Evolutionary conservation across 1,140 invertebrate genomes (phyloP), one percentile per base, ranked within the genome.

Genomic region (Kradibia gibbosae): DNA sequence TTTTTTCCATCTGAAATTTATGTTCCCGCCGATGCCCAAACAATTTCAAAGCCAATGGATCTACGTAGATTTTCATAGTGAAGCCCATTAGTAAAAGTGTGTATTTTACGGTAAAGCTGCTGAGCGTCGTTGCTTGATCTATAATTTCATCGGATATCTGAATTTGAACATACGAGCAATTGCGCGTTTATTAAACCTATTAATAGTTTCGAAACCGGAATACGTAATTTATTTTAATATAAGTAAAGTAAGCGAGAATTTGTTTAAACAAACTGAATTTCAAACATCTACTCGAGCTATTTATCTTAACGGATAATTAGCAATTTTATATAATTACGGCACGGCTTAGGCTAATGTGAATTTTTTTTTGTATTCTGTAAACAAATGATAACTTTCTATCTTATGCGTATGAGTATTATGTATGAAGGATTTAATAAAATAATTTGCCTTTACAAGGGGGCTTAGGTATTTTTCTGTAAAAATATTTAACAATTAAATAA

Each of bases 171-270:
- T 17, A 39, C 62, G n/a, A 67, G 34, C n/a, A 39, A 20, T 67
- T n/a, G 20, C 7, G 25, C 55, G 13, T 28, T 65, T 39, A 39
- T 17, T 11, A 22, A 67, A n/a, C 62, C 34, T 39, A 67, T 39
- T 39, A 67, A 67, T 67, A 67, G n/a, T 67, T 36, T 36, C 36
- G 2, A 67, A 67, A 67, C 62, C 62, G 62, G 62, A 67, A 67
- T 67, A n/a, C 20, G 15, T 65, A 36, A 65, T 10, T 62, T 65
- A 65, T 65, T 36, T 65, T 36, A 17, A 39, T 65, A 22, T 65
- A 36, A 65, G 31, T 65, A 34, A 39, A n/a, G 50, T 5, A n/a
- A 67, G 39, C 62, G 36, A 67, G 34, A 39, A 67, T n/a, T 67
- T 39, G n/a, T 67, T 22, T n/a, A n/a, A 67, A 67, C 34, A 67